Evolutionary conservation across 2,888 invertebrate genomes (phyloP).

Genomic region (Odontocerum albicorne): DNA sequence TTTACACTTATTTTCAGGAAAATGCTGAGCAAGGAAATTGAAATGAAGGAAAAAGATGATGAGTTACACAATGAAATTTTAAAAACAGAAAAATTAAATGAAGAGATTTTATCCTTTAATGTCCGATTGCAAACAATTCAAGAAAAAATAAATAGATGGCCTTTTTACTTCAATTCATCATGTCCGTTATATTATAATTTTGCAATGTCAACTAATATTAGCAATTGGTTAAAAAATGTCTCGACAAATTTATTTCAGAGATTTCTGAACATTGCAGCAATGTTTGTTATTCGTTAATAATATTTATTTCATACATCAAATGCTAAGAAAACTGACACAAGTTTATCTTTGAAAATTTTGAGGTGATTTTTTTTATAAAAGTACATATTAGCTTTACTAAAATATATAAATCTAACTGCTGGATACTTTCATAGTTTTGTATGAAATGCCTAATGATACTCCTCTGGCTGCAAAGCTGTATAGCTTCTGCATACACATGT

Average conservation of each 20-base stretch:
- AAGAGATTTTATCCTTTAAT: slow-evolving; percentile 22
- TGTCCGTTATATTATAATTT: slow-evolving; percentile 9
- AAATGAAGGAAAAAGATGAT: slow-evolving; percentile 16
- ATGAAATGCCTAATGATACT: too few species aligned
- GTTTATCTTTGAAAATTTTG: too few species aligned
- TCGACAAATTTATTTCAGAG: too few species aligned
- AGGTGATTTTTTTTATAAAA: too few species aligned
- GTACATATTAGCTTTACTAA: too few species aligned
- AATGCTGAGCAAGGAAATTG: slow-evolving; percentile 3
- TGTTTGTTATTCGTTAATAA: slow-evolving; percentile 6
- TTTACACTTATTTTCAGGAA: slow-evolving; percentile 5
- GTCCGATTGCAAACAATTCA: slow-evolving; percentile 15
- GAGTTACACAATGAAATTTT: slow-evolving; percentile 22
- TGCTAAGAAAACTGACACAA: too few species aligned
- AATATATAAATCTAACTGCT: too few species aligned
- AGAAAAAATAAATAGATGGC: slow-evolving; percentile 31
- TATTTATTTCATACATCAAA: not conserved
- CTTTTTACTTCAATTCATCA: slow-evolving; percentile 17
- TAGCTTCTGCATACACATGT: too few species aligned
- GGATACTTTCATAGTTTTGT: too few species aligned
- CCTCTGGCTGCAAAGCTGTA: too few species aligned
- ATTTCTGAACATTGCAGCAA: slow-evolving; percentile 9
- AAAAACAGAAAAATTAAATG: slow-evolving; percentile 13
- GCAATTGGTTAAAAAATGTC: slow-evolving; percentile 11
- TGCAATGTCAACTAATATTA: not conserved